Evolutionary conservation across 2,113 vertebrate species (phyloP).

Genomic region (Solea senegalensis): DNA sequence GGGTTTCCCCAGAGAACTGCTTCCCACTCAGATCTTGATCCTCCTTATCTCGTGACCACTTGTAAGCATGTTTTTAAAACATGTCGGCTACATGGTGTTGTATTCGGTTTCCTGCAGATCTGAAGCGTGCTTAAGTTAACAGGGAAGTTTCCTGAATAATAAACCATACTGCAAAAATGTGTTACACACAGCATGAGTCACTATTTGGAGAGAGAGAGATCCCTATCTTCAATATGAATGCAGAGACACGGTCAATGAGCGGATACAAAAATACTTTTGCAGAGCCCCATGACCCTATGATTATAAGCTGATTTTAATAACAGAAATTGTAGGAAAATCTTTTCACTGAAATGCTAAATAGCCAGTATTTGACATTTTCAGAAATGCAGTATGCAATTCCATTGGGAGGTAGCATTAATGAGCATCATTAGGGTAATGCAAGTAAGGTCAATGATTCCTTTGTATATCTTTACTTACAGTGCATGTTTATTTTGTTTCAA

Average conservation of each 20-base stretch:
- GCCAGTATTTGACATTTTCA: background rate
- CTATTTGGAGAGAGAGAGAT: background rate
- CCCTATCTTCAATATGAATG: background rate
- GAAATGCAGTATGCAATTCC: no score
- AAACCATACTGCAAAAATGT: background rate
- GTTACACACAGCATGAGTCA: background rate
- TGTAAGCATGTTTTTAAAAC: background rate
- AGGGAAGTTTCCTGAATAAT: slow-evolving; percentile 1
- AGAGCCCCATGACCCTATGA: background rate
- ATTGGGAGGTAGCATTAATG: no score
- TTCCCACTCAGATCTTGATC: background rate
- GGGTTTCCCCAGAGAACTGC: slow-evolving; percentile 36
- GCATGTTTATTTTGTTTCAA: no score
- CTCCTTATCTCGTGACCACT: slow-evolving; percentile 8
- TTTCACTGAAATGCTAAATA: background rate
- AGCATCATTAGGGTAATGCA: no score
- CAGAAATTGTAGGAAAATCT: background rate
- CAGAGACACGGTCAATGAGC: background rate
- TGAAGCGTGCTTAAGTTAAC: background rate
- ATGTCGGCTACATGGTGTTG: background rate
- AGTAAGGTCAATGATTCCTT: no score
- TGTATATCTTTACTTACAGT: no score
- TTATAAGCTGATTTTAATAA: background rate
- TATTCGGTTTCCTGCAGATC: background rate
- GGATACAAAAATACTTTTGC: background rate